Base-by-base conservation (phyloP, 2,888 invertebrate species). In the Cyaniris semiargus region DNA sequence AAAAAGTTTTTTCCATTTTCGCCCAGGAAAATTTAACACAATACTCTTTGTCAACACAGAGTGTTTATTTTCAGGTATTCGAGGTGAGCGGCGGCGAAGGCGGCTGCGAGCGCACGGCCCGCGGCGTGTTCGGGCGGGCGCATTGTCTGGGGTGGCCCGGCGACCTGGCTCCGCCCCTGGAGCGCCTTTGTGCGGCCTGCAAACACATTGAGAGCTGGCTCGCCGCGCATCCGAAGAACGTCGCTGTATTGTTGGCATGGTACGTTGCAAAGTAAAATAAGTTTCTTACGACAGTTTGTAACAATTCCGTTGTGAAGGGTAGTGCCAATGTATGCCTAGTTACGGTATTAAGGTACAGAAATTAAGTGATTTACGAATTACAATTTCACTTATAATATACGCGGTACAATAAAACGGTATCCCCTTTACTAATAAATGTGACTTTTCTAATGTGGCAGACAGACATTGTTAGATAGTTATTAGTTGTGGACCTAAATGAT, bases 131-230 rank as follows among this genome's bases (percentile, higher is more conserved):
- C 85, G 96, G 96, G 76, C 94, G 96, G 44, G 95, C 96, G 60
- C 94, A 96, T 81, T 97, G 97, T 84, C 96, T 96, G 79, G 98
- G 98, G 78, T 98, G 98, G 98, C 96, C 97, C 6, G 96, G 96
- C 58, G 96, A 96, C 81, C 93, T 98, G 81, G 98, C 98, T 48
- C 98, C 98, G 58, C 98, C 98, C 70, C 94, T 98, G 78, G 98
- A 98, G 89, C 95, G 97, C 81, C 95, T 98, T 38, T 98, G 98
- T 90, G 97, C 97, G 81, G 96, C 98, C 78, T 98, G 98, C 94
- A 98, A 98, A 89, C 97, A 97, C 86, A 97, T 98, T 84, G 98
- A 98, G 92, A 97, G 97, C 85, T 98, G 98, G 98, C 95, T 98
- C 76, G 96, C 96, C 75, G 96, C 96, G 76, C 96, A 97, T 85